Base-by-base conservation (phyloP, 2,888 invertebrate species). In the Aporophyla lueneburgensis region DNA sequence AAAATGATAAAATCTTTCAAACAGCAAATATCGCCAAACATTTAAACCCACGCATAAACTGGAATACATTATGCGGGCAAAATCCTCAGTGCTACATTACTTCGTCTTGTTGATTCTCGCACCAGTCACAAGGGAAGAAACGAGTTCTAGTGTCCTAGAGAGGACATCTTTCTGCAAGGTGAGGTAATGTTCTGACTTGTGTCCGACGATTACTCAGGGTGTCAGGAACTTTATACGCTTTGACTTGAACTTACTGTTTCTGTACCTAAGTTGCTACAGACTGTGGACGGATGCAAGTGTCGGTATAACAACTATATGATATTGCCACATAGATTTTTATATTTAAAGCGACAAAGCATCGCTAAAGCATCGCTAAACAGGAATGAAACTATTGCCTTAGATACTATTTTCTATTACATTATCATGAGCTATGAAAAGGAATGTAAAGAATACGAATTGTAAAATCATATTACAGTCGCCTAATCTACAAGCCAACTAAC, bases 141-240 rank as follows among this genome's bases (percentile, higher is more conserved):
- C 67, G 51, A 81, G 74, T 78, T 83, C 70, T 75, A 83, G 81
- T 72, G 83, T 74, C 54, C 83, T 83, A 58, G 76, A 78, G 78
- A 63, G 70, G 72, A 85, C 78, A 78, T 83, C 72, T 84, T 77
- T 74, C 71, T 75, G 63, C 56, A 56, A 78, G 56, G 63, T 81
- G 67, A 68, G 72, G 80, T 78, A 74, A 77, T 82, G 62, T 72
- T 81, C 71, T 54, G 56, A 70, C 73, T 84, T 66, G 58, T 68
- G 63, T 58, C 72, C 65, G 33, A 74, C 78, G 51, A 74, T 84
- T 74, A 84, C 75, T 84, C 78, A 74, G 21, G 33, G 33, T 81
- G 75, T 69, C 84, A 71, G 63, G 65, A 74, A 75, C 78, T 84
- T 84, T 75, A 69, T 62, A 24, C 46, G 46, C 66, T 40, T 51